Base-by-base conservation (phyloP, 2,888 invertebrate genomes). In the Bombylius major region DNA sequence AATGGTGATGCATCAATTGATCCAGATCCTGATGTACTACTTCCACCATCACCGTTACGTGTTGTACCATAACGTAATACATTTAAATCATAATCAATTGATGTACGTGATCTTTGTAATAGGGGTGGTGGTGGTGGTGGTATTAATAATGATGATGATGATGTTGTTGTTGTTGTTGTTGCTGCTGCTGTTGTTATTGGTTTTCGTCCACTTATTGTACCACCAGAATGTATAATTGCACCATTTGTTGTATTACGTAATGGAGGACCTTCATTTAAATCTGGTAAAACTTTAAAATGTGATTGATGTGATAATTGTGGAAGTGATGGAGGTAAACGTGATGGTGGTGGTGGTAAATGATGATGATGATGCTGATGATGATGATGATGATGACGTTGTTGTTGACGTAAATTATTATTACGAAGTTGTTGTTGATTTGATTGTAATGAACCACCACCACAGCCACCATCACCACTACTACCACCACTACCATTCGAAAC, bases 241-340 rank as follows among this genome's bases (percentile, higher is more conserved):
- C 90, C 90, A 73, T 91, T 90, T 71, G 88, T 84, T 5, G 90
- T 90, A 56, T 83, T 81, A 59, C 89, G 81, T 55, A 91, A 76
- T 61, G 82, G 79, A 0, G 65, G 52, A 7, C 63, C 62, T 61
- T 84, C 83, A 65, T 80, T 80, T 56, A 83, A 74, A 58, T 84
- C 82, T 9, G 88, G 88, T 39, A 89, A 76, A 56, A 88, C 87
- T 78, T 84, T 80, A 39, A 74, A 60, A 9, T 67, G 66, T 2
- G 59, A 46, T 45, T 57, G 56, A 6, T 52, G 51, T 23, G 23
- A 23, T 23, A 23, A 23, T 23, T 23, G 23, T 23, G 23, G 23
- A 23, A 23, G 66, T 2, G 59, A 44, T 45, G 56, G 56, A 6
- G 50, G 51, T 54, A 53, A 52, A 53, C 50, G 3, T 8, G 46